phyloP scores from a whole-genome alignment of 2,113 vertebrate species.

The Crypturellus undulatus region DNA sequence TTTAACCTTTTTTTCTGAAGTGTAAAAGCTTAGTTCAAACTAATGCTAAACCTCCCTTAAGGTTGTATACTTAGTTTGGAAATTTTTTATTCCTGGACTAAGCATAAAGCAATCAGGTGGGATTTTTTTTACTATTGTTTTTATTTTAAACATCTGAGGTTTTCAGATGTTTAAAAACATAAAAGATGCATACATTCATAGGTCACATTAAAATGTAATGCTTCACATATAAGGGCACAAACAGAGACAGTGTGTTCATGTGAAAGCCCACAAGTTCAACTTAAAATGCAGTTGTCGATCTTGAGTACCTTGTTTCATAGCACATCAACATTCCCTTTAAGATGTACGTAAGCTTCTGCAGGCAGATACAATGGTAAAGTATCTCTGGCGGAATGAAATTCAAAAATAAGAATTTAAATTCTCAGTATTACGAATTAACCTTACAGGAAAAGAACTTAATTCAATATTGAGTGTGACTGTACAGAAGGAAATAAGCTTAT shows the following conservation, averaged over 20 bases:
- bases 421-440: background rate
- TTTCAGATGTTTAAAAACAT: constrained; percentile 29
- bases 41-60: background rate
- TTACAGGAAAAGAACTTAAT: background rate
- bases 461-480: background rate
- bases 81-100: background rate
- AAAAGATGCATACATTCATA: background rate
- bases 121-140: background rate
- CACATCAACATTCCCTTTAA: background rate
- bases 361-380: background rate
- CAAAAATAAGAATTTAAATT: background rate
- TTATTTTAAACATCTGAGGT: constrained; percentile 1
- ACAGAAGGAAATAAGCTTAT: background rate
- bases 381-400: background rate
- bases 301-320: background rate
- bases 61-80: background rate
- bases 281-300: background rate
- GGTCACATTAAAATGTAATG: background rate
- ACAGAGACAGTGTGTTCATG: background rate
- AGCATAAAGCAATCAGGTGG: background rate
- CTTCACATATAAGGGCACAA: constrained; percentile 2
- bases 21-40: background rate
- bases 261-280: background rate
- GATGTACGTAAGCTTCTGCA: background rate
- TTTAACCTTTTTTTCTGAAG: constrained; percentile 4